Percentiles rank a stretch among this genome's conserved stretches.
Evolutionary conservation across 2,113 vertebrate species (phyloP).

Genomic region (Trogon surrucura): DNA sequence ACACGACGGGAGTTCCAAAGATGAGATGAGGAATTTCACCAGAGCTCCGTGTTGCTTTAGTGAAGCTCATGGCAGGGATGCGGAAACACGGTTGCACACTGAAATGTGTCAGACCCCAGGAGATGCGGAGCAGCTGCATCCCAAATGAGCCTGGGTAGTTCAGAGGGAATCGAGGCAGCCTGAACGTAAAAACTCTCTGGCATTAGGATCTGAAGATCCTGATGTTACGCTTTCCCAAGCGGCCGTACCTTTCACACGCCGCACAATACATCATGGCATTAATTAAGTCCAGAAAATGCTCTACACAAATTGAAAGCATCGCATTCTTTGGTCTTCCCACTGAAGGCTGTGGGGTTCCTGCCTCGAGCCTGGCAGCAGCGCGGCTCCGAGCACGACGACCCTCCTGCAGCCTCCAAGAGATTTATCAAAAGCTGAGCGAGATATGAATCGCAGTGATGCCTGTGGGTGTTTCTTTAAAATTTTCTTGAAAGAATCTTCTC

Average conservation of each 20-base stretch:
- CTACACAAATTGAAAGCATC: fast-evolving
- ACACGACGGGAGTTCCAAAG: background rate
- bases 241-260: background rate
- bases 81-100: background rate
- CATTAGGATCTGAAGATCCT: background rate
- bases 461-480: fast-evolving
- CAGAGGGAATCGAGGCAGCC: background rate
- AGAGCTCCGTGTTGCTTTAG: background rate
- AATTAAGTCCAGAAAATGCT: background rate
- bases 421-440: background rate
- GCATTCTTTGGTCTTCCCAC: background rate
- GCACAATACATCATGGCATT: background rate
- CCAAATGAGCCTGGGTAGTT: background rate
- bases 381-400: fast-evolving
- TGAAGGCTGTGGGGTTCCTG: background rate
- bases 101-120: background rate
- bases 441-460: background rate
- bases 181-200: background rate
- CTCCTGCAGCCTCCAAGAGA: background rate
- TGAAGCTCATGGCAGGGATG: background rate
- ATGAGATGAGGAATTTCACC: background rate
- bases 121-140: slow-evolving; percentile 36
- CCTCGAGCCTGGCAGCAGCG: background rate
- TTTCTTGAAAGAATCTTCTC: background rate
- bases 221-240: background rate